Evolutionary conservation across 2,113 vertebrate species (phyloP), one percentile per base, ranked within the genome.

Genomic region (Podocnemis expansa): DNA sequence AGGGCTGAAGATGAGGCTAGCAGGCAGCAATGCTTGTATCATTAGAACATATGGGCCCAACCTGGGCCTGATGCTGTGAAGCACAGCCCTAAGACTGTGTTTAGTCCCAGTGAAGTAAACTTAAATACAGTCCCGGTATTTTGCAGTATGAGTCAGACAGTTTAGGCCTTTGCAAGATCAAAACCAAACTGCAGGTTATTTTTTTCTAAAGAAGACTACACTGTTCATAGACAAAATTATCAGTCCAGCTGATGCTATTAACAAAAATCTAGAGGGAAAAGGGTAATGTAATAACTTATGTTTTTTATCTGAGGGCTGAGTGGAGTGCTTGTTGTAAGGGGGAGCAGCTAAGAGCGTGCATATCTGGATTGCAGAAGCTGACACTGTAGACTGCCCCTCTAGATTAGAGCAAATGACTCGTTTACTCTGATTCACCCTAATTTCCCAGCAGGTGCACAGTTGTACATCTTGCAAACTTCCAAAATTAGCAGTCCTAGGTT

Each of bases 261-360:
- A 97, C 93, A 94, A 91, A 96, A 97, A 95, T 96, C 93, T 78
- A 95, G 84, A 94, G 96, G 93, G 95, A 96, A 95, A 84, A 91
- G 94, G 93, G 80, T 56, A 88, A 43, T 1, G 0, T 95, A 96
- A 96, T 84, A 94, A 89, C 94, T 96, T 94, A 93, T 94, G 95
- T 96, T 97, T 96, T 96, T 97, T 97, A 97, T 96, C 94, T 95
- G 94, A 97, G 95, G 97, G 93, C 87, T 97, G 96, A 95, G 96
- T 97, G 97, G 97, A 96, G 97, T 85, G 89, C n/a, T 45, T 94
- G 19, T 78, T 96, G 95, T 94, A 97, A n/a, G 96, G 94, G 90
- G 96, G 89, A 95, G 94, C 96, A 97, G 95, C 88, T 95, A 88
- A 90, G 80, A 96, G 94, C 79, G 0, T 0, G 82, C 9, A 0